Conservation (phyloP, 2,888 invertebrate species). For the Drosophila koepferae region DNA sequence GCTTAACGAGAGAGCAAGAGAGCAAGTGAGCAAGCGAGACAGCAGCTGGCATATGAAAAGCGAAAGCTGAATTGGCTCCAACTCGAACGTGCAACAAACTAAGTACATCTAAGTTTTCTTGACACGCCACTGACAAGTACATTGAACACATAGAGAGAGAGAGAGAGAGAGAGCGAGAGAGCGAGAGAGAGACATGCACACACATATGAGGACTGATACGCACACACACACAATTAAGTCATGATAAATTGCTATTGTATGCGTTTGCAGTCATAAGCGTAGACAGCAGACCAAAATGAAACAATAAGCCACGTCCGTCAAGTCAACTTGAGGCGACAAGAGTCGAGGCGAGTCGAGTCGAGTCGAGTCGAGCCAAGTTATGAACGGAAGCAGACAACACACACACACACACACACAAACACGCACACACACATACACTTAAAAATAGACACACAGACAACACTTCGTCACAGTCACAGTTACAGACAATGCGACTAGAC, state of each 20-base stretch:
- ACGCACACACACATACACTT: slow-evolving; percentile 15
- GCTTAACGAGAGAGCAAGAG: neutral
- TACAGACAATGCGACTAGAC: slow-evolving; percentile 74
- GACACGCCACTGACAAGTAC: slow-evolving; percentile 73
- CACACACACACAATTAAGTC: slow-evolving; percentile 72
- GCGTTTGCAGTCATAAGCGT: slow-evolving; percentile 68
- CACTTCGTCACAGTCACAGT: slow-evolving; percentile 72
- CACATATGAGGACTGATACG: slow-evolving; percentile 4
- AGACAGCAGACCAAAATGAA: slow-evolving; percentile 74
- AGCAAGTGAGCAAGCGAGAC: neutral
- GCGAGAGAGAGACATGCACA: neutral
- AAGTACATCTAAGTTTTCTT: slow-evolving; percentile 64
- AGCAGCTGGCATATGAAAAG: slow-evolving; percentile 35
- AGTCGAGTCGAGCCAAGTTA: slow-evolving; percentile 59
- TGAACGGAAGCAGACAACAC: slow-evolving; percentile 61
- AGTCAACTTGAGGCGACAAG: slow-evolving; percentile 76
- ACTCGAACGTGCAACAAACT: slow-evolving; percentile 49
- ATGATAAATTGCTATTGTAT: slow-evolving; percentile 80
- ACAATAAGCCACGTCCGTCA: slow-evolving; percentile 82
- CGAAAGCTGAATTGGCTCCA: slow-evolving; percentile 42
- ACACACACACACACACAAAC: slow-evolving; percentile 3
- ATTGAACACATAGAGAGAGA: slow-evolving; percentile 22
- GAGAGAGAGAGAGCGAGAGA: too few species aligned
- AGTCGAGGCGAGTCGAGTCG: slow-evolving; percentile 60
- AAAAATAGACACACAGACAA: slow-evolving; percentile 38